Percentiles rank a stretch among this genome's conserved stretches.
These are phyloP conservation scores for Cottus gobio DNA, from an alignment of 2,113 vertebrate species.

Conservation along the genomic window DNA sequence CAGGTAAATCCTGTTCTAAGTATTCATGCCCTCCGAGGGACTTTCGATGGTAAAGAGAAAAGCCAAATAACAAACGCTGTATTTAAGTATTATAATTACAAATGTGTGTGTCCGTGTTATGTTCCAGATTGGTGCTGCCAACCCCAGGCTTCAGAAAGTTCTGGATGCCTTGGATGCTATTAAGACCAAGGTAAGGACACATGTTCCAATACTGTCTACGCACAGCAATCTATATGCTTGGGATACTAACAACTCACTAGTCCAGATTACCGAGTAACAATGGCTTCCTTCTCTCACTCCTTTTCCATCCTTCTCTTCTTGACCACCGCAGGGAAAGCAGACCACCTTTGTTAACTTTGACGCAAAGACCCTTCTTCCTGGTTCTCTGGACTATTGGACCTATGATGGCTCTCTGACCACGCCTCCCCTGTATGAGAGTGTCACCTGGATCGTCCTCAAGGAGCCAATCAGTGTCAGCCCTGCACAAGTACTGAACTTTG, in stretches of 20 bases:
- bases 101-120: slow-evolving; percentile 2
- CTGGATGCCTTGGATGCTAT: slow-evolving; percentile 85
- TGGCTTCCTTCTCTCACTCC: background rate
- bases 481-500: slow-evolving; percentile 85
- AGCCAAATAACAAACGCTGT: background rate
- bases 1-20: background rate
- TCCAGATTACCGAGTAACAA: background rate
- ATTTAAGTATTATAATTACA: background rate
- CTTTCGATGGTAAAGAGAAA: background rate
- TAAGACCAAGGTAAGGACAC: slow-evolving; percentile 87
- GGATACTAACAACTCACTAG: rapidly evolving
- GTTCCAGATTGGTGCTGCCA: slow-evolving; percentile 87
- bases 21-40: background rate
- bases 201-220: background rate
- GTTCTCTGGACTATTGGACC: slow-evolving; percentile 89
- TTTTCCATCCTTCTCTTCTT: background rate
- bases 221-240: background rate
- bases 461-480: slow-evolving; percentile 88
- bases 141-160: slow-evolving; percentile 89
- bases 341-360: slow-evolving; percentile 87
- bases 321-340: slow-evolving; percentile 84
- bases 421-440: slow-evolving; percentile 92
- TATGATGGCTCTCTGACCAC: slow-evolving; percentile 95
- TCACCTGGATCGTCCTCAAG: slow-evolving; percentile 92
- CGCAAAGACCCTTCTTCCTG: slow-evolving; percentile 87